Evolutionary conservation across 30 jellyfish, hydroid and myxozoan genomes (phyloP).

Genomic region (Chrysaora quinquecirrha): DNA sequence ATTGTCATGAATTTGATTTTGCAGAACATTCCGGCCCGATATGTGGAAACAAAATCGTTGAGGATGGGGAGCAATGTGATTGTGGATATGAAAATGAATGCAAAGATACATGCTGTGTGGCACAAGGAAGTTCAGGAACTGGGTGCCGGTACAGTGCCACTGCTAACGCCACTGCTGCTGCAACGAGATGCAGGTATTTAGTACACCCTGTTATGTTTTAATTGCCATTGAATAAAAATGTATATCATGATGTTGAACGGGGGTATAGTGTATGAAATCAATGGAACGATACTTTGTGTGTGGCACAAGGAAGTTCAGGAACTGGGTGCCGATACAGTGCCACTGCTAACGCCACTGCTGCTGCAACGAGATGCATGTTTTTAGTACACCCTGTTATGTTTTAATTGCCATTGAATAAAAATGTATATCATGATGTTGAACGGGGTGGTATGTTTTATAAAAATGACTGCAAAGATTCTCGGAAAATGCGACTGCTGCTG

Average conservation of each 20-base stretch:
- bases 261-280: no score
- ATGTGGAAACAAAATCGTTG: slow-evolving; percentile 91
- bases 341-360: slow-evolving; percentile 1
- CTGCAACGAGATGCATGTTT: slow-evolving; percentile 40
- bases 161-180: neutral
- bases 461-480: no score
- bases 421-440: no score
- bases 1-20: no score
- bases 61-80: slow-evolving; percentile 87
- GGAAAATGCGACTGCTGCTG: no score
- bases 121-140: slow-evolving; percentile 18
- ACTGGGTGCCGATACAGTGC: slow-evolving; percentile 58
- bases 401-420: no score
- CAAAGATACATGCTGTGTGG: slow-evolving; percentile 76
- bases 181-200: slow-evolving; percentile 47
- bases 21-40: slow-evolving; percentile 87
- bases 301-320: slow-evolving; percentile 27
- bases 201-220: neutral
- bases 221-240: no score
- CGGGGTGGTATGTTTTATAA: no score
- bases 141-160: slow-evolving; percentile 65
- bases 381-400: neutral
- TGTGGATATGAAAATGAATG: slow-evolving; percentile 93
- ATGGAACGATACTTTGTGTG: slow-evolving; percentile 74
- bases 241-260: no score